These are phyloP conservation scores for Apodemia zela DNA, from an alignment of 2,888 invertebrate species.

Conservation along the genomic window DNA sequence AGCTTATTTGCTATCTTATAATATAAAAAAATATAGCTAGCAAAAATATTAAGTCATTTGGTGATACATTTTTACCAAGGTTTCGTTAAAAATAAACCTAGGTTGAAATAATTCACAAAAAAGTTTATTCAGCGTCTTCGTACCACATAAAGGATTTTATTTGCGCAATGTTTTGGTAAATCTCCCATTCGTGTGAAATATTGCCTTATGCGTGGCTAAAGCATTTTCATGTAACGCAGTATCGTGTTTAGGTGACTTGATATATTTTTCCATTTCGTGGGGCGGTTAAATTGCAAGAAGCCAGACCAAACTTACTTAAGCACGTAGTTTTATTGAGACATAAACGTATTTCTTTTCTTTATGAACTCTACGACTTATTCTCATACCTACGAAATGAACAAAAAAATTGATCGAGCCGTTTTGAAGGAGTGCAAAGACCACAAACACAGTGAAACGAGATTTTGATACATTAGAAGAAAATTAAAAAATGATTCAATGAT, in stretches of 20 bases:
- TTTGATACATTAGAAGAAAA: too few species aligned
- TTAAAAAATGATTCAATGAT: too few species aligned
- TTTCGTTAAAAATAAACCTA: background rate
- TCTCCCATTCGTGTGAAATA: constrained; percentile 6
- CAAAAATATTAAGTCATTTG: background rate
- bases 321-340: constrained; percentile 25
- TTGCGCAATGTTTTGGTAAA: background rate
- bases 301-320: constrained; percentile 26
- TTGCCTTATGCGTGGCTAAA: constrained; percentile 24
- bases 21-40: background rate
- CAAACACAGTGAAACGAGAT: too few species aligned
- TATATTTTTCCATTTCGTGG: constrained; percentile 26
- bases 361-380: too few species aligned
- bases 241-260: constrained; percentile 27
- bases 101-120: background rate
- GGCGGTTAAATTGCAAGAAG: constrained; percentile 24
- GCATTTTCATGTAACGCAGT: constrained; percentile 30
- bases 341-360: background rate
- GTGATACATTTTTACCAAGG: background rate
- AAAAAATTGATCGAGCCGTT: too few species aligned
- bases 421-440: too few species aligned
- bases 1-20: too few species aligned
- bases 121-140: background rate
- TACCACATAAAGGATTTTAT: constrained; percentile 8
- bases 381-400: too few species aligned